Evolutionary conservation across 37 sponge, comb jelly and placozoan species (phyloP).

Genomic region (Haliclona indistincta): DNA sequence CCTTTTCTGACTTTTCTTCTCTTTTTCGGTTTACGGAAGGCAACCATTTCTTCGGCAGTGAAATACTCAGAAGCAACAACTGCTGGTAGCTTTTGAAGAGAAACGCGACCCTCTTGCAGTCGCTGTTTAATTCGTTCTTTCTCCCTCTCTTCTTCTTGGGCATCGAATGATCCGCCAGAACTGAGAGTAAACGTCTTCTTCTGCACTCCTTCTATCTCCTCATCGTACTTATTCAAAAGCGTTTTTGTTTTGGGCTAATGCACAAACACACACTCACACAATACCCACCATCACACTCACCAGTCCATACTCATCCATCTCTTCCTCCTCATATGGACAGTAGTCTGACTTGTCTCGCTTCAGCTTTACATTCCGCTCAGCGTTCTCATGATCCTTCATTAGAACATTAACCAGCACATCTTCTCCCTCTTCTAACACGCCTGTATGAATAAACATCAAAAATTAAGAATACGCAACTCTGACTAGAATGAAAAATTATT

Average conservation of each 20-base stretch:
- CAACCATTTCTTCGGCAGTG: conserved; percentile 88
- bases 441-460: conserved; percentile 3
- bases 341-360: conserved; percentile 70
- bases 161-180: conserved; percentile 51
- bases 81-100: conserved; percentile 43
- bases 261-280: conserved; percentile 3
- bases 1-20: conserved; percentile 61
- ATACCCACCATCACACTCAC: conserved; percentile 51
- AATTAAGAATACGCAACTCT: background rate
- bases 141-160: conserved; percentile 44
- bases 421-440: conserved; percentile 77
- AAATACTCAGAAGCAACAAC: conserved; percentile 81
- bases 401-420: conserved; percentile 87
- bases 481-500: background rate
- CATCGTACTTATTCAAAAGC: conserved; percentile 87
- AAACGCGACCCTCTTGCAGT: conserved; percentile 33
- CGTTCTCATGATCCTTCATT: conserved; percentile 81
- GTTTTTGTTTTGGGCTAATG: background rate
- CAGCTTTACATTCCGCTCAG: conserved; percentile 60
- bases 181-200: conserved; percentile 66
- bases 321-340: conserved; percentile 83
- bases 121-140: conserved; percentile 21
- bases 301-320: conserved; percentile 85
- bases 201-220: conserved; percentile 88
- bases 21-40: conserved; percentile 86